phyloP scores from a whole-genome alignment of 1,140 invertebrate genomes.

The Microplitis demolitor region DNA sequence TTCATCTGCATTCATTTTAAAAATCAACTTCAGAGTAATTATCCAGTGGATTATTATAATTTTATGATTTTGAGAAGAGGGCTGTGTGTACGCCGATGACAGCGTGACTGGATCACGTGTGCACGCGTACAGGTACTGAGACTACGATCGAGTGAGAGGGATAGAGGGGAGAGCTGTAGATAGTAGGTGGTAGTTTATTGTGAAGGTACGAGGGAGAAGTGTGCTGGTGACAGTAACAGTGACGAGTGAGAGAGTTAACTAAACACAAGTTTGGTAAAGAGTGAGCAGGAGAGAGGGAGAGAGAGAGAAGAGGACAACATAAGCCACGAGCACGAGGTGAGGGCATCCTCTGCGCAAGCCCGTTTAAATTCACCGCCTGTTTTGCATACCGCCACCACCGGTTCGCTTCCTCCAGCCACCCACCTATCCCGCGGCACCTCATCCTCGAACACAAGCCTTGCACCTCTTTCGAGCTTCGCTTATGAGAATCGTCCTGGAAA shows the following conservation, averaged over 20 bases:
- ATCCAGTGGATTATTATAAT: neutral
- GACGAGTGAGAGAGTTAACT: slow-evolving; percentile 12
- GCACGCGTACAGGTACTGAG: neutral
- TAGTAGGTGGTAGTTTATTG: neutral
- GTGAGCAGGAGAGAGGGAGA: slow-evolving; percentile 11
- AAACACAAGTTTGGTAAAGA: slow-evolving; percentile 12
- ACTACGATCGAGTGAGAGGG: too few species aligned
- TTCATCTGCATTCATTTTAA: too few species aligned
- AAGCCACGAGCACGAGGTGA: slow-evolving; percentile 43
- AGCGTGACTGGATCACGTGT: neutral
- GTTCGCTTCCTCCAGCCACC: slow-evolving; percentile 13
- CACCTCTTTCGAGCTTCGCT: neutral
- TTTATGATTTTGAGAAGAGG: neutral
- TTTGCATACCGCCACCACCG: slow-evolving; percentile 52
- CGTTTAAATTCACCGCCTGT: slow-evolving; percentile 56
- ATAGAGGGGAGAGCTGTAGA: too few species aligned
- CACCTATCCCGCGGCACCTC: slow-evolving; percentile 32
- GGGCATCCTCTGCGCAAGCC: slow-evolving; percentile 53
- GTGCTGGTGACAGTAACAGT: slow-evolving; percentile 7
- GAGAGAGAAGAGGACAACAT: neutral
- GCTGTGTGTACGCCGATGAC: neutral
- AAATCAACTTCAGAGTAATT: too few species aligned
- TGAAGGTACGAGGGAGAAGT: neutral
- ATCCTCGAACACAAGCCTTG: slow-evolving; percentile 18
- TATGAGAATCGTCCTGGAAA: slow-evolving; percentile 29